phyloP scores from a whole-genome alignment of 2,797 vertebrate species.

The Phaenicophaeus curvirostris region DNA sequence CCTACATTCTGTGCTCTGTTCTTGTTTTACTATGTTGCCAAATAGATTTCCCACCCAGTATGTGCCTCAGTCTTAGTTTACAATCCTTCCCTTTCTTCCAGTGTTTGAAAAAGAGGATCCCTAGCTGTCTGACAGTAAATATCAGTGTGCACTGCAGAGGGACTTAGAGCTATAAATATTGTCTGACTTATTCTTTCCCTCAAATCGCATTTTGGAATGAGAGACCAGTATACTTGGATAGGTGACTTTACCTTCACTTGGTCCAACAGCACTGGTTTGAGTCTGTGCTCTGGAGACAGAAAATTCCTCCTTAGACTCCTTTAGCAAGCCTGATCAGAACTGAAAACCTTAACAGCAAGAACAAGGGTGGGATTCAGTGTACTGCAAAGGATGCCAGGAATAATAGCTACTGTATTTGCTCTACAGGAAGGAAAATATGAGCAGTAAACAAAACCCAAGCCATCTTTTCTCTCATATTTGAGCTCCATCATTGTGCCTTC shows the following conservation, averaged over 20 bases:
- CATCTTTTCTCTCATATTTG: not conserved
- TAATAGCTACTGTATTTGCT: constrained; percentile 3
- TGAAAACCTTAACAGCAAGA: not conserved
- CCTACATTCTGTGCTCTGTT: not conserved
- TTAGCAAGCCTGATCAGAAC: not conserved
- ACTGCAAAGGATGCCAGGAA: not conserved
- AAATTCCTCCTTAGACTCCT: not conserved
- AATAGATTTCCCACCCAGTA: not conserved
- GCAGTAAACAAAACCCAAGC: not conserved
- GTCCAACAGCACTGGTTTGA: not conserved
- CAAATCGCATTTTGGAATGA: not conserved
- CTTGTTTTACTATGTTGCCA: not conserved
- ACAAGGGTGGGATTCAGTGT: not conserved
- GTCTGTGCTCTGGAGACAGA: not conserved
- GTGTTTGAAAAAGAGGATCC: not conserved
- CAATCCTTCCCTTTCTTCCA: not conserved
- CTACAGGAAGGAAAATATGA: constrained; percentile 1
- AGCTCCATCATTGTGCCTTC: not conserved
- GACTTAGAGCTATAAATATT: not conserved
- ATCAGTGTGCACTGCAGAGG: not conserved
- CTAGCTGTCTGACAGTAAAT: not conserved
- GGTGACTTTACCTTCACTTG: not conserved
- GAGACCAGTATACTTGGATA: not conserved
- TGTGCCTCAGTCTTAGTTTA: not conserved
- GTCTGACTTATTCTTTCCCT: not conserved